Base-by-base conservation (phyloP, 2,888 invertebrate species). In the Operophtera brumata region DNA sequence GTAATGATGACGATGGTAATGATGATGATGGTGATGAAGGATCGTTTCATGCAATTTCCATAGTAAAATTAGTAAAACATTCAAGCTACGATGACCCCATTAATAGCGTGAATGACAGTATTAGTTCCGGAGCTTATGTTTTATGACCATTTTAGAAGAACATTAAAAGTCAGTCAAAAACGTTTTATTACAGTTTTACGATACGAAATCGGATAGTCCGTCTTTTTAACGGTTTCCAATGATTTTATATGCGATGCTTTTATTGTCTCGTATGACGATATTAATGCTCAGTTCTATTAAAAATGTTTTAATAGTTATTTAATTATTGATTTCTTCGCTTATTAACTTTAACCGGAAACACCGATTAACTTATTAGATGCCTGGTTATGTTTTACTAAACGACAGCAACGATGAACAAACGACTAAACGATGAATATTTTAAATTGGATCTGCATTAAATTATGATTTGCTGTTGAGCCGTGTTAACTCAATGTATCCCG, bases 181-280 rank as follows among this genome's bases (percentile, higher is more conserved):
- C 70, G 63, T 77, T 82, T 80, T 77, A 82, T 69, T 67, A 66
- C 67, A 53, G 59, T 80, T 87, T 88, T 85, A 88, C 82, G 86
- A 84, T 64, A 72, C 68, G 86, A 83, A 84, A 86, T 88, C 80
- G 77, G 83, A 86, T 86, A 81, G 80, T 82, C 77, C 71, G 75
- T 84, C 78, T 78, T 77, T 72, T 80, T 82, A 79, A 81, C 77
- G 75, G 72, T 71, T 62, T 55, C 65, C 71, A 77, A 73, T 79
- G 78, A 80, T 80, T 80, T 81, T 69, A 72, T 66, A 66, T 59
- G 56, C 54, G 62, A 59, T 61, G 46, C 59, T 71, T 71, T 68
- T 72, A 61, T 67, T 69, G 66, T 68, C 70, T 67, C 74, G 26
- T 73, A 67, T 65, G 66, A 68, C 65, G 65, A 72, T 75, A 82